These are phyloP conservation scores for Leptopilina syphax DNA, from an alignment of 2,888 invertebrate species.

Conservation along the genomic window DNA sequence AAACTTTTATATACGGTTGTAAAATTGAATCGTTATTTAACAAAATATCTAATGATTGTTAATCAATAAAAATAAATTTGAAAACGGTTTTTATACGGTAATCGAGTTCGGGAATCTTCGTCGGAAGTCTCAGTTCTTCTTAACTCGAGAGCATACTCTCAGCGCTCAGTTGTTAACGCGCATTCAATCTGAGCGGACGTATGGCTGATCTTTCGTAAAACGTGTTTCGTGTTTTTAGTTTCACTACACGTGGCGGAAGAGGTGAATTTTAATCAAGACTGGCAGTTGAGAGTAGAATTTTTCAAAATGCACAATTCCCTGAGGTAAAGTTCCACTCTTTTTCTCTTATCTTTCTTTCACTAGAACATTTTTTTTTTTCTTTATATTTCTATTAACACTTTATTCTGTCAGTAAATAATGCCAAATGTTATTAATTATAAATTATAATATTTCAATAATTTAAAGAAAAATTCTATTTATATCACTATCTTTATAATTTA, in stretches of 20 bases:
- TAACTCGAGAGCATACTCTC: constrained; percentile 63
- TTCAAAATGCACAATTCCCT: constrained; percentile 28
- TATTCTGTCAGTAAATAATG: too few relatives aligned
- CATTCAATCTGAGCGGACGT: constrained; percentile 53
- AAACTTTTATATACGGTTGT: not conserved
- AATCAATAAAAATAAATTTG: constrained; percentile 56
- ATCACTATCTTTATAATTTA: too few relatives aligned
- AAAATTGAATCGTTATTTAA: not conserved
- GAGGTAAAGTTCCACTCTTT: not conserved
- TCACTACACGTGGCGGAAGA: constrained; percentile 28
- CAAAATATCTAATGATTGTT: not conserved
- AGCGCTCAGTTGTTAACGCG: constrained; percentile 69
- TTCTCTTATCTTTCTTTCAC: not conserved
- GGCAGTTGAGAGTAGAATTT: constrained; percentile 1
- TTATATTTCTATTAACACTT: not conserved
- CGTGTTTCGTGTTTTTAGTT: constrained; percentile 30
- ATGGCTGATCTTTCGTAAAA: constrained; percentile 21
- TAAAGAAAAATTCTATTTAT: too few relatives aligned
- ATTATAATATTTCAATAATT: too few relatives aligned
- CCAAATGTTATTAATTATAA: too few relatives aligned
- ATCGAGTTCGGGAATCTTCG: constrained; percentile 67
- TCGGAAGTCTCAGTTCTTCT: constrained; percentile 60
- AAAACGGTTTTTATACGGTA: constrained; percentile 64
- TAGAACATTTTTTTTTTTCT: not conserved
- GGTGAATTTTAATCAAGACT: constrained; percentile 23